Evolutionary conservation across 35 echinoderm and acorn worm species (phyloP), one percentile per base, ranked within the genome.

Genomic region (Ophiothrix spiculata): DNA sequence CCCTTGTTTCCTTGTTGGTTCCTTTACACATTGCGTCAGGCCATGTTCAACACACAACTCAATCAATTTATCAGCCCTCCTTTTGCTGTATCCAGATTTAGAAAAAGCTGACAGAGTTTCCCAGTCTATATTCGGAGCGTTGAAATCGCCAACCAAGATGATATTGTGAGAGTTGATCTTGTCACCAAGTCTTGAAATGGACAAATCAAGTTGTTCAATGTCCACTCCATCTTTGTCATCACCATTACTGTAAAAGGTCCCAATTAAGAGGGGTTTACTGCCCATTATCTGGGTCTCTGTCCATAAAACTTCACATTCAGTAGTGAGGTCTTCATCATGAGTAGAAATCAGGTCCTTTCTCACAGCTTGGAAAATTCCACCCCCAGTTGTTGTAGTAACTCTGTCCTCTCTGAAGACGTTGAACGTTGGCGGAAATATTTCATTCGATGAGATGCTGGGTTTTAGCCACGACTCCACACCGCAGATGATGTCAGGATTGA

Each of bases 401-500:
- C 39, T 38, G 31, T 81, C 79, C 33, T 81, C 45, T 81, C 79
- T 41, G 28, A 81, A 81, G 79, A 81, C 39, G 29, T 38, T 32
- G 39, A 42, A 46, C 19, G 39, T 81, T 11, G 19, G 6, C 1
- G 79, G 79, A 29, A 81, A 81, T 11, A 81, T 46, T 28, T 81
- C 79, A 46, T 16, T 41, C 32, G 21, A 42, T 28, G 23, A 28
- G 17, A 81, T 45, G 39, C 79, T 46, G 2, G 79, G 39, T 33
- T 80, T 41, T 0, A 81, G 39, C 85, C 85, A 87, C 21, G 85
- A 87, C 45, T 87, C 41, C 28, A 36, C 75, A 8, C 85, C 85
- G 33, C 85, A 87, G 39, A 87, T 33, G 39, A 87, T 77, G 42
- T 87, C 85, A 76, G 85, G 74, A 1, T 87, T 78, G 32, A 6